These are phyloP conservation scores for Oedothorax gibbosus DNA, from an alignment of 1,140 invertebrate species.

Conservation along the genomic window DNA sequence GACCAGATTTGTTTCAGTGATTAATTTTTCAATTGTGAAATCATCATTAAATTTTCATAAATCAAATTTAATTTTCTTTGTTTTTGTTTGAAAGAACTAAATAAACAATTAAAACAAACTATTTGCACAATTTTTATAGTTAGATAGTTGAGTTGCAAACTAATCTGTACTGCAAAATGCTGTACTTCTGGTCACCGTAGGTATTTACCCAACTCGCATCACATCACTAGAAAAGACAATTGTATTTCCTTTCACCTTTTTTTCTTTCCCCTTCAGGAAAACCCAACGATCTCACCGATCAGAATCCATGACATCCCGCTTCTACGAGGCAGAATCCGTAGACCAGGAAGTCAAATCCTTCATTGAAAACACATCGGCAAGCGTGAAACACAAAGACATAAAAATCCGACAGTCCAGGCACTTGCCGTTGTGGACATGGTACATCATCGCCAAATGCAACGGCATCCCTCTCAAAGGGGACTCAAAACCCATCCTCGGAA, in stretches of 20 bases:
- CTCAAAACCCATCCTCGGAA: slow-evolving; percentile 64
- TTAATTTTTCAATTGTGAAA: background rate
- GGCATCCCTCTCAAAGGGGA: slow-evolving; percentile 44
- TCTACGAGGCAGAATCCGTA: slow-evolving; percentile 33
- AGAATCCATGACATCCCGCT: slow-evolving; percentile 34
- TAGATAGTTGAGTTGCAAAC: too few relatives aligned
- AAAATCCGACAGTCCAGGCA: slow-evolving; percentile 50
- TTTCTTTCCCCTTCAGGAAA: background rate
- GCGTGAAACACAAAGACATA: background rate
- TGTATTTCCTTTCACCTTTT: background rate
- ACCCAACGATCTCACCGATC: background rate
- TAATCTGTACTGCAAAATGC: too few relatives aligned
- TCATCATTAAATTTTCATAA: too few relatives aligned
- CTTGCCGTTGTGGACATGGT: slow-evolving; percentile 51
- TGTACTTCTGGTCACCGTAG: too few relatives aligned
- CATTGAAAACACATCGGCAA: slow-evolving; percentile 23
- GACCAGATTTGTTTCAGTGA: too few relatives aligned
- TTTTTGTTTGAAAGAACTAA: too few relatives aligned
- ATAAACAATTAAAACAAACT: too few relatives aligned
- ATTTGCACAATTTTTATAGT: too few relatives aligned
- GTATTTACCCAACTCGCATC: background rate
- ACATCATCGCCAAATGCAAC: slow-evolving; percentile 51
- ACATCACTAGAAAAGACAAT: background rate
- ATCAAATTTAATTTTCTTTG: too few relatives aligned
- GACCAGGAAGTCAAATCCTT: slow-evolving; percentile 44